These are phyloP conservation scores for Colletes gigas DNA, from an alignment of 1,140 invertebrate species.

Conservation along the genomic window DNA sequence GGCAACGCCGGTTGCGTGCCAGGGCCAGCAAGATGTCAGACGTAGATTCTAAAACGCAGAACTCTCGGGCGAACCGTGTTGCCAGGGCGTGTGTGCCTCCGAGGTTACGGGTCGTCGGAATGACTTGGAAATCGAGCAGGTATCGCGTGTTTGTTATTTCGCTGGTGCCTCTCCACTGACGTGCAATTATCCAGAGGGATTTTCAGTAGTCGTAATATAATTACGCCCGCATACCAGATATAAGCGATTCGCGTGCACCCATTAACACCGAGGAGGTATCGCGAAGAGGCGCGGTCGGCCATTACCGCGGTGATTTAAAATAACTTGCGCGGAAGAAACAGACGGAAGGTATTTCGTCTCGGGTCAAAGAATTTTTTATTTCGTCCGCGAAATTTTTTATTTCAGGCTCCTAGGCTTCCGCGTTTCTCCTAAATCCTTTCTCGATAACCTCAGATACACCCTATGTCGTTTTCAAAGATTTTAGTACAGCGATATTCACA, in stretches of 20 bases:
- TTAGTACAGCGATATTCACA: too few relatives aligned
- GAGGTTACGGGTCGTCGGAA: conserved; percentile 9
- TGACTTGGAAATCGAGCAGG: conserved; percentile 24
- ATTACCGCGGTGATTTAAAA: conserved; percentile 33
- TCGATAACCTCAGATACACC: too few relatives aligned
- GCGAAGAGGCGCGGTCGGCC: neutral
- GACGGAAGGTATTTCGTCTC: conserved; percentile 4
- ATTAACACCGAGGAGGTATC: conserved; percentile 25
- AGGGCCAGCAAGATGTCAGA: neutral
- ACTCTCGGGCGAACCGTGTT: neutral
- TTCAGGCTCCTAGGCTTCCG: too few relatives aligned
- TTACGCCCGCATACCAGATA: conserved; percentile 29
- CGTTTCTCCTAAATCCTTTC: too few relatives aligned
- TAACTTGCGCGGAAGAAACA: neutral
- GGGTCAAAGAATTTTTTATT: neutral
- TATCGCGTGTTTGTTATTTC: conserved; percentile 28
- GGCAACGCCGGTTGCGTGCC: neutral
- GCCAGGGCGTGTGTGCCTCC: neutral
- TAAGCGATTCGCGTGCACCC: conserved; percentile 16
- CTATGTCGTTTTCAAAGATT: too few relatives aligned
- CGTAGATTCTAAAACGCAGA: neutral
- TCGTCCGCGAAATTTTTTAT: too few relatives aligned
- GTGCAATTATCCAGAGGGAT: conserved; percentile 38
- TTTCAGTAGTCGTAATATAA: conserved; percentile 43
- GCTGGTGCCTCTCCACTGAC: conserved; percentile 2